Conservation (phyloP, 2,888 invertebrate genomes). For the Stenolophus ochropezus region DNA sequence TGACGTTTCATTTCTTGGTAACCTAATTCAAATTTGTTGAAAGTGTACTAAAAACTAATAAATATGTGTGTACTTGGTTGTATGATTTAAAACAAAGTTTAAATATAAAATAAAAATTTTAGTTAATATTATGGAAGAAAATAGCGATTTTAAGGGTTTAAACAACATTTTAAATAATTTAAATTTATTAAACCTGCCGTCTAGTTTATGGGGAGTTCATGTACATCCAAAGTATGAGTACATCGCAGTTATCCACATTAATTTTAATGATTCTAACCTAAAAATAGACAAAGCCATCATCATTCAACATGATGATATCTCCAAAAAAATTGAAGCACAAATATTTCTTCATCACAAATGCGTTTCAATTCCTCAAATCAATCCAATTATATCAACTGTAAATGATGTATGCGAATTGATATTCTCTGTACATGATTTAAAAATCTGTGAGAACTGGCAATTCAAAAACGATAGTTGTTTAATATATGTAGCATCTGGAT, state of each 20-base stretch:
- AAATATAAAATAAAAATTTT: background rate
- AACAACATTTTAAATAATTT: slow-evolving; percentile 62
- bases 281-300: slow-evolving; percentile 65
- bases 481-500: slow-evolving; percentile 36
- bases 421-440: slow-evolving; percentile 62
- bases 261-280: slow-evolving; percentile 61
- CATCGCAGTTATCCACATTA: slow-evolving; percentile 65
- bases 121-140: background rate
- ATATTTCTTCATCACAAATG: slow-evolving; percentile 64
- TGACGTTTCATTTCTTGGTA: too few relatives aligned
- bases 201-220: slow-evolving; percentile 66
- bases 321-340: slow-evolving; percentile 61
- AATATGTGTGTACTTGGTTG: too few relatives aligned
- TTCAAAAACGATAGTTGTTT: slow-evolving; percentile 43
- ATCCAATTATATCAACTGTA: slow-evolving; percentile 63
- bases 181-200: slow-evolving; percentile 65
- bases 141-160: slow-evolving; percentile 24
- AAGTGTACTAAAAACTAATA: too few relatives aligned
- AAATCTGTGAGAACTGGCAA: slow-evolving; percentile 60
- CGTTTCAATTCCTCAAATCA: slow-evolving; percentile 63
- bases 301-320: slow-evolving; percentile 61
- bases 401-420: slow-evolving; percentile 64
- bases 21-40: too few relatives aligned
- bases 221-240: slow-evolving; percentile 65
- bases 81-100: too few relatives aligned